Base-by-base conservation (phyloP, 2,888 invertebrate genomes). In the Leptopilina myrica region DNA sequence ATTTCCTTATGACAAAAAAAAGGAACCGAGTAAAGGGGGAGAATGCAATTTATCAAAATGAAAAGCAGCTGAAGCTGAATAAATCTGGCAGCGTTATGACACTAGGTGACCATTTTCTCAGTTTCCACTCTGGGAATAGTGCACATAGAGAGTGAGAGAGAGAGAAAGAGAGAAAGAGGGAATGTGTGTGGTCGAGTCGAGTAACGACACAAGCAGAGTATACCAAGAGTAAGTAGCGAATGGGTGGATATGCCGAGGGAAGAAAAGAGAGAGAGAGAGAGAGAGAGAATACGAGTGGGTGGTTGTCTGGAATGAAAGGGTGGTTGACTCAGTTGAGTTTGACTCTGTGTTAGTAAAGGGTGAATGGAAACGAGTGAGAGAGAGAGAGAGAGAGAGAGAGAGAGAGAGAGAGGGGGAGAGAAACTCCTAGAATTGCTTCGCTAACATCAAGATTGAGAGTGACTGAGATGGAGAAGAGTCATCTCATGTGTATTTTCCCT, bases 251-350 rank as follows among this genome's bases (percentile, higher is more conserved):
- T 77, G 64, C 69, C 62, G 73, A 64, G 77, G 56, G 78, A 20
- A 66, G 40, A 46, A 49, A 11, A 49, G 49, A 49, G 49, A 49
- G 49, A 49, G 49, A 49, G 49, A 9, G 49, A 49, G 64, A 26
- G 49, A 49, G 49, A 9, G 49, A 49, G 64, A 26, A 69, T 75
- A 53, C 56, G 76, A 76, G 84, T 84, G 83, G 81, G 83, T 82
- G 84, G 83, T 82, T 82, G 85, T 77, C 81, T 84, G 84, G 80
- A 83, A 85, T 76, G 84, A 82, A 82, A 77, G 81, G 82, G 82
- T 82, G 81, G 84, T 78, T 76, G 78, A 81, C 83, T 80, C 81
- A 64, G 49, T 73, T 66, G 80, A 66, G 78, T 80, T 83, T 81
- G 76, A 64, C 78, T 66, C 65, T 78, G 79, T 64, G 78, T 33